Base-by-base conservation (phyloP, 2,888 invertebrate species). In the Tetranychus piercei region DNA sequence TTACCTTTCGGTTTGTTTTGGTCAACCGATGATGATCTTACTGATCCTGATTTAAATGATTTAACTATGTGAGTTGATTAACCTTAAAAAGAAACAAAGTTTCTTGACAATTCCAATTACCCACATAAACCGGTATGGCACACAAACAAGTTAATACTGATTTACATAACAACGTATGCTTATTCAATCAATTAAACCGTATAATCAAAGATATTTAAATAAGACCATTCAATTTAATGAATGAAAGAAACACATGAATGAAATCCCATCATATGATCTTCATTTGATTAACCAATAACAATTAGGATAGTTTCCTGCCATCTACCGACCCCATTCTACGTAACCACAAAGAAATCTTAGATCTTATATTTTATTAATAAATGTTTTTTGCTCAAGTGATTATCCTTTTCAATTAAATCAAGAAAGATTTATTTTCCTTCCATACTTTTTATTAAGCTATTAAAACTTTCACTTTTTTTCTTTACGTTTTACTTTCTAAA, bases 1-100 rank as follows among this genome's bases (percentile, higher is more conserved):
- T 75, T 75, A 23, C 71, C 73, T 20, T 76, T 73, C 45, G 74
- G 73, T 69, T 44, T 75, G 22, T 75, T 77, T 73, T 76, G 44
- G 34, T 71, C 65, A n/a, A 43, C 6, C 67, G 74, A 76, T 22
- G 76, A 76, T 6, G 22, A 73, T 66, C 22, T 65, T 11, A 9
- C 2, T 43, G 44, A 22, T 22, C 11, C n/a, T 23, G n/a, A 71
- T 71, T 23, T 71, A 69, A 69, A 9, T n/a, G 5, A 55, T 0
- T 55, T 55, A 55, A 55, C 55, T 15, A 55, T 15, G 55, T 55
- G 3, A 55, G 55, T 55, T 55, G 55, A 7, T 55, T 55, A 55
- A 55, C 55, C 55, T 55, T 15, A 55, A 9, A 9, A 9, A 55
- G 15, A 55, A 55, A 55, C 55, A 55, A 55, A 55, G 9, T 55